Conservation (phyloP, 2,888 invertebrate genomes). For the Plusia festucae region DNA sequence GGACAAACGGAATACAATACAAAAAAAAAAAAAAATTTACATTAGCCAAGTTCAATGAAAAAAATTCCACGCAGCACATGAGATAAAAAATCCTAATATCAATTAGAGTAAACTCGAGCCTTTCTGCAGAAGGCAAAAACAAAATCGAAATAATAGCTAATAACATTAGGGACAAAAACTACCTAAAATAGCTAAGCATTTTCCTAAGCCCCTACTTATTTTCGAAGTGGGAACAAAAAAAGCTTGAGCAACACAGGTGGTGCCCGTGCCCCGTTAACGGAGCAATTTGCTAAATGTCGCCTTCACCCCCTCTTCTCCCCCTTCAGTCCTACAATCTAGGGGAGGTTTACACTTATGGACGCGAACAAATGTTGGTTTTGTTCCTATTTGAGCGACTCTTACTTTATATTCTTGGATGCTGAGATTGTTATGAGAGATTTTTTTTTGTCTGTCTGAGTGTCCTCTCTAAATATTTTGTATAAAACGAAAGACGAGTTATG, state of each 20-base stretch:
- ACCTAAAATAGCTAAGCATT: slow-evolving; percentile 3
- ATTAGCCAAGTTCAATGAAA: too few species aligned
- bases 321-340: slow-evolving; percentile 41
- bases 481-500: too few species aligned
- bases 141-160: neutral
- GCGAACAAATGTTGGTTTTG: slow-evolving; percentile 41
- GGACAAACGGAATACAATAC: too few species aligned
- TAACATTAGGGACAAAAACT: neutral
- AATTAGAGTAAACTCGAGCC: neutral
- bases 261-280: slow-evolving; percentile 36
- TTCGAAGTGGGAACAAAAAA: slow-evolving; percentile 30
- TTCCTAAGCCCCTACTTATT: slow-evolving; percentile 12
- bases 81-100: neutral
- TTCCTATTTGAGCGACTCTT: slow-evolving; percentile 25
- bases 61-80: too few species aligned
- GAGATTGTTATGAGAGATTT: neutral
- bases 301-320: slow-evolving; percentile 10
- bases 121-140: too few species aligned
- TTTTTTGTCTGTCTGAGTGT: neutral
- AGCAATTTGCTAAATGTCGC: slow-evolving; percentile 65
- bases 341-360: slow-evolving; percentile 36
- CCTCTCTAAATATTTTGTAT: too few species aligned
- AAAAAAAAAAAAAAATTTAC: too few species aligned
- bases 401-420: neutral
- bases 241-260: slow-evolving; percentile 47